Conservation (phyloP, 1,140 invertebrate genomes). For the Philotrypesis tridentata region DNA sequence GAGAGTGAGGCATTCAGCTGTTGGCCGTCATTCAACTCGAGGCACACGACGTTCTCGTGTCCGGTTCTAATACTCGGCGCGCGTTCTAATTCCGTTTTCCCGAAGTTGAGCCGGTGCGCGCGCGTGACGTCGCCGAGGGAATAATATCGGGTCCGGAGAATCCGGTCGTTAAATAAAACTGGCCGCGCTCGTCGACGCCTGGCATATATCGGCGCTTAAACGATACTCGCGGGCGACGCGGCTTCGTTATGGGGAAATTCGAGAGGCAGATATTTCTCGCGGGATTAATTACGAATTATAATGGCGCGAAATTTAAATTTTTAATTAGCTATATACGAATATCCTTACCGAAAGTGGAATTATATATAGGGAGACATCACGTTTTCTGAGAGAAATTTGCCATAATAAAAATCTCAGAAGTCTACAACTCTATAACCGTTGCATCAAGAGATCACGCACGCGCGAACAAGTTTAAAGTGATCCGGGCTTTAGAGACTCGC, state of each 20-base stretch:
- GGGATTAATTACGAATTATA: no score
- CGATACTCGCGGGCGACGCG: no score
- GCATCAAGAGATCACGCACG: background rate
- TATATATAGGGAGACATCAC: no score
- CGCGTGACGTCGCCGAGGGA: background rate
- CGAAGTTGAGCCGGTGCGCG: background rate
- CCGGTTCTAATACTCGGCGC: conserved; percentile 5
- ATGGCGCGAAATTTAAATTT: no score
- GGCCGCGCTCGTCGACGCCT: no score
- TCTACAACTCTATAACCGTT: no score
- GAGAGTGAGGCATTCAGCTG: conserved; percentile 28
- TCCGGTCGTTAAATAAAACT: background rate
- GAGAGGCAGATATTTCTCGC: no score
- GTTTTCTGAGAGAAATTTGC: no score
- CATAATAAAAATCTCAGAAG: background rate
- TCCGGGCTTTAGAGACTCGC: background rate
- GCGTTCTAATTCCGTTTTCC: conserved; percentile 28
- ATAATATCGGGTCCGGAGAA: background rate
- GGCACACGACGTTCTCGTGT: background rate
- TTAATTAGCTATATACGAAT: no score
- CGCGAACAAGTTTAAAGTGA: background rate
- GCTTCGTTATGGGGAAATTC: no score
- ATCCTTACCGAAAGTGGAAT: no score
- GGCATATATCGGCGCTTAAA: no score
- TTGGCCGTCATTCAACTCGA: conserved; percentile 21